Base-by-base conservation (phyloP, 2,888 invertebrate species). In the Eugnorisma glareosa region DNA sequence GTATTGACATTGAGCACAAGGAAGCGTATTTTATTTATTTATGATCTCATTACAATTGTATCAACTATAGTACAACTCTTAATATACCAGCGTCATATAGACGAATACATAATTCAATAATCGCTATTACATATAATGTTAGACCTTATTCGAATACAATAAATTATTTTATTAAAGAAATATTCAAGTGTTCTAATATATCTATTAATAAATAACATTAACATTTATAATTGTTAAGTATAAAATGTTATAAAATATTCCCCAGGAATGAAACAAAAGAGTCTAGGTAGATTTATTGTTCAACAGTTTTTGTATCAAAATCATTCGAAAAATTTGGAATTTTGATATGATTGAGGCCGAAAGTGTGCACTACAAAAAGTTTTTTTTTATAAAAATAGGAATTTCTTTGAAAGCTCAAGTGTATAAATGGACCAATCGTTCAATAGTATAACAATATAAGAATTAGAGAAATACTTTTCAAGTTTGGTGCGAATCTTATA, bases 361-460 rank as follows among this genome's bases (percentile, higher is more conserved):
- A 93, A 93, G 91, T 85, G 89, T 90, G 91, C 85, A 93, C 91
- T 95, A 95, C 94, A 94, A 93, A 95, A 95, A 94, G 92, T 94
- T 94, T 92, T 94, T 93, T 92, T 90, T 90, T 96, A 96, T 92
- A 95, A 96, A 96, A 96, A 96, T 96, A 96, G 94, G 94, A 95
- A 93, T 94, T 48, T 93, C 92, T 94, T 92, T 92, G 92, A 94
- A 96, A 96, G 96, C 95, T 96, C 96, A 95, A 95, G 94, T 94
- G 91, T 96, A 94, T 91, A 94, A 89, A 92, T 96, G 95, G 96
- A 96, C 96, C 95, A 92, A 95, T 92, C 90, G 90, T 86, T 88
- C 79, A 89, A 90, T 89, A 89, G 87, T 92, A 90, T 89, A 90
- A 90, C 83, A 88, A 89, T 90, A 90, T 86, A 82, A 86, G 81